phyloP scores from a whole-genome alignment of 2,113 vertebrate species.

The Vidua chalybeata region DNA sequence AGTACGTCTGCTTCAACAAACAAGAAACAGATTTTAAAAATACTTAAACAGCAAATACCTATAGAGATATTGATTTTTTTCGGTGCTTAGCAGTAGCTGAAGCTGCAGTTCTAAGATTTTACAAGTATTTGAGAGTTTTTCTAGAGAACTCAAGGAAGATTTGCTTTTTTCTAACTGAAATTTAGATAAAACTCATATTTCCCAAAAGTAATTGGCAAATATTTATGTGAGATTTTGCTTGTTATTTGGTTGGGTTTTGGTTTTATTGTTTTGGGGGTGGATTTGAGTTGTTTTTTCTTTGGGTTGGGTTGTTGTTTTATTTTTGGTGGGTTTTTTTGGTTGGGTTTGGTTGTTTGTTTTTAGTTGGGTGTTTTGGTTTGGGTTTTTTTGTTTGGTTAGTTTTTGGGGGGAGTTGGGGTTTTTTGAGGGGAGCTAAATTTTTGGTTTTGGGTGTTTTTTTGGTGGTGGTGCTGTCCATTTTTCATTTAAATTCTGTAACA shows the following conservation, averaged over 20 bases:
- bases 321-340: neutral
- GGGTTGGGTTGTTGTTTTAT: neutral
- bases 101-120: neutral
- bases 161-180: neutral
- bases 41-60: neutral
- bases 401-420: accelerated
- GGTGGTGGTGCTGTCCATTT: neutral
- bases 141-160: neutral
- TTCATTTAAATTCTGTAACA: neutral
- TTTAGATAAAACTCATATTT: neutral
- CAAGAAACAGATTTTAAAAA: neutral
- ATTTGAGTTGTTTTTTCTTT: neutral
- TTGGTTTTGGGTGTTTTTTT: neutral
- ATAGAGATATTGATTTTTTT: neutral
- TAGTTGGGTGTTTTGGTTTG: neutral
- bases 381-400: neutral
- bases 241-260: neutral
- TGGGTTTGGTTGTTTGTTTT: neutral
- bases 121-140: neutral
- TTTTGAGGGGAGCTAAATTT: neutral
- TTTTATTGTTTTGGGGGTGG: neutral
- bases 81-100: neutral
- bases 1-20: neutral
- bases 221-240: neutral
- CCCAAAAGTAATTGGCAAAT: neutral